Evolutionary conservation across 2,113 vertebrate species (phyloP).

Genomic region (Brachypteracias leptosomus): DNA sequence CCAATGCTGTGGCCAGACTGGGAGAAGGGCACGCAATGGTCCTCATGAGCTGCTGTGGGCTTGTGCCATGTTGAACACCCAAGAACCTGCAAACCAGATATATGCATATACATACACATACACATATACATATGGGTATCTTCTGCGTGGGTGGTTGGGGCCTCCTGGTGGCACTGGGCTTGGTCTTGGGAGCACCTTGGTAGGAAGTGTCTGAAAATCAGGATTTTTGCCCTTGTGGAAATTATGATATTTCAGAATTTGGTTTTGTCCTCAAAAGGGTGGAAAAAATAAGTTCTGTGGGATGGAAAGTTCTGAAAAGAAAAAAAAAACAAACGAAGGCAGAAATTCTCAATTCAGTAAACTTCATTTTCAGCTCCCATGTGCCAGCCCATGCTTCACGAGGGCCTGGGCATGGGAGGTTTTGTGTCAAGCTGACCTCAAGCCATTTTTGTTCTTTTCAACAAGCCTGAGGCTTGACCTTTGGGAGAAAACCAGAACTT

Average conservation of each 20-base stretch:
- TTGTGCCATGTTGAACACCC: not conserved
- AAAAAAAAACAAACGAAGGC: not conserved
- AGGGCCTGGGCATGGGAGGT: not conserved
- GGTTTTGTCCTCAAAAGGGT: not conserved
- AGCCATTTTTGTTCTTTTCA: not conserved
- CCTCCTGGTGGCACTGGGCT: not conserved
- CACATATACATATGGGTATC: too few relatives aligned
- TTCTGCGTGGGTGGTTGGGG: not conserved
- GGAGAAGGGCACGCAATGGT: not conserved
- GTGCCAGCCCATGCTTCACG: rapidly evolving
- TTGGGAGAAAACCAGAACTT: not conserved
- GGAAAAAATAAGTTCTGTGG: not conserved
- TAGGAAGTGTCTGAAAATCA: not conserved
- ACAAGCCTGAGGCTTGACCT: not conserved
- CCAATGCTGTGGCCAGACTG: not conserved
- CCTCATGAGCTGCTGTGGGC: not conserved
- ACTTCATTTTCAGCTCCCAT: not conserved
- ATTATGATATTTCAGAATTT: not conserved
- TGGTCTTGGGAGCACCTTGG: not conserved
- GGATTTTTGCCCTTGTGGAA: not conserved
- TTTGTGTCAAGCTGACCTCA: not conserved
- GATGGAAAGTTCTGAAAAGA: not conserved
- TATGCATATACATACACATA: too few relatives aligned
- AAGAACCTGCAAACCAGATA: not conserved
- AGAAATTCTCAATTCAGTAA: not conserved